These are phyloP conservation scores for Cyanoderma ruficeps DNA, from an alignment of 2,113 vertebrate species.

Conservation along the genomic window DNA sequence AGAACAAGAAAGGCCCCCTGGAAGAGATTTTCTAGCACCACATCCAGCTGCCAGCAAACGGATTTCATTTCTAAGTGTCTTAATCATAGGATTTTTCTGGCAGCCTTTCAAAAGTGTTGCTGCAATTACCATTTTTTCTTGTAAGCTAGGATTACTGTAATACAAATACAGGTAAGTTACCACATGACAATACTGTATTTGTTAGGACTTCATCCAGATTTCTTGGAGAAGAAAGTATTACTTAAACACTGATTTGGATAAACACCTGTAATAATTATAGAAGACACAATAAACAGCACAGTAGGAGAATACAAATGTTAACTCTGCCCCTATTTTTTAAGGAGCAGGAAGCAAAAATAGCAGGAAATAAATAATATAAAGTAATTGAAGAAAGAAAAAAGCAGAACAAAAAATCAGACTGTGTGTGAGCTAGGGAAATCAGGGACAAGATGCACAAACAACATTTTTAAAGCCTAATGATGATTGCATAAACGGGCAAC, in stretches of 20 bases:
- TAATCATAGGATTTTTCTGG: slow-evolving; percentile 61
- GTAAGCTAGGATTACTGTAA: slow-evolving; percentile 70
- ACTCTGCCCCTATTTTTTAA: background rate
- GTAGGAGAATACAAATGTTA: background rate
- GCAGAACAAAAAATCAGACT: background rate
- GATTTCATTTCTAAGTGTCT: slow-evolving; percentile 52
- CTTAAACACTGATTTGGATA: background rate
- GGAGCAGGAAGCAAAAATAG: background rate
- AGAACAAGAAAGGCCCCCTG: background rate
- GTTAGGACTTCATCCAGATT: slow-evolving; percentile 63
- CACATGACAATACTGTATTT: slow-evolving; percentile 58
- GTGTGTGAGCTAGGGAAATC: background rate
- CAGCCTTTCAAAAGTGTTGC: slow-evolving; percentile 69
- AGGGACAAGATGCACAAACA: background rate
- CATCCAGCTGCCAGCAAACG: slow-evolving; percentile 41
- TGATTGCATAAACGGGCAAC: background rate
- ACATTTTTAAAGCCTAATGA: background rate
- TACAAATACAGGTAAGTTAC: slow-evolving; percentile 68
- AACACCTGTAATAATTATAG: background rate
- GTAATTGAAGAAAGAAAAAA: background rate
- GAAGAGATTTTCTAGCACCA: background rate
- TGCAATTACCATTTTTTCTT: slow-evolving; percentile 67
- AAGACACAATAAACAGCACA: background rate
- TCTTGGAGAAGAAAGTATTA: slow-evolving; percentile 50
- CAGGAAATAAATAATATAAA: background rate